Evolutionary conservation across 2,888 invertebrate genomes (phyloP), one percentile per base, ranked within the genome.

Genomic region (Creontiades dilutus): DNA sequence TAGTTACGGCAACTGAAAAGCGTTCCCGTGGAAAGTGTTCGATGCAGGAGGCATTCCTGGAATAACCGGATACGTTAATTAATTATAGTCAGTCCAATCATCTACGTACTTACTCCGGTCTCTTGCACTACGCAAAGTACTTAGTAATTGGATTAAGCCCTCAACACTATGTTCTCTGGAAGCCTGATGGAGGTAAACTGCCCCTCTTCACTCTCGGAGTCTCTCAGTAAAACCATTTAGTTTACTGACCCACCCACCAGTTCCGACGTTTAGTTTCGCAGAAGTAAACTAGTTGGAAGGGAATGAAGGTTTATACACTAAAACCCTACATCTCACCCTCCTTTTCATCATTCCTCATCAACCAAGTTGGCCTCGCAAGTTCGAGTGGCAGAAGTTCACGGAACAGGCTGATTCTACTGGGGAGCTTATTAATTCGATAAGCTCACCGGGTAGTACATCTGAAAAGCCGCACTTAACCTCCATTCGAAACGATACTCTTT

Each of bases 241-340:
- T 68, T 68, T 68, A 68, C 68, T 68, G 68, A 23, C 68, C 61
- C 68, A 13, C 68, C 68, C 19, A 7, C 68, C 68, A 23, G 23
- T 11, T 23, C 68, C 68, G 68, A 68, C 68, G 9, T 68, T 68
- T 68, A 68, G 68, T 68, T 68, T 27, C 23, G 23, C 68, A 11
- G 11, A 23, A 68, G 68, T 0, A 68, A 68, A 68, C 68, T 68
- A 27, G 23, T 23, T 11, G 9, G 68, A 13, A 68, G 68, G 68
- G 68, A 23, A 68, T 68, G 68, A 68, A 68, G 68, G 68, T 68
- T 68, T 68, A 68, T 68, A 23, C 23, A 68, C 23, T 68, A 68
- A 68, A 9, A 11, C n/a, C n/a, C n/a, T n/a, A n/a, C 23, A 11
- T 68, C 23, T 68, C 68, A 68, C 12, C 68, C 7, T 13, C 68